These are phyloP conservation scores for Phalacrocorax pelagicus DNA, from an alignment of 2,113 vertebrate genomes.

Conservation along the genomic window DNA sequence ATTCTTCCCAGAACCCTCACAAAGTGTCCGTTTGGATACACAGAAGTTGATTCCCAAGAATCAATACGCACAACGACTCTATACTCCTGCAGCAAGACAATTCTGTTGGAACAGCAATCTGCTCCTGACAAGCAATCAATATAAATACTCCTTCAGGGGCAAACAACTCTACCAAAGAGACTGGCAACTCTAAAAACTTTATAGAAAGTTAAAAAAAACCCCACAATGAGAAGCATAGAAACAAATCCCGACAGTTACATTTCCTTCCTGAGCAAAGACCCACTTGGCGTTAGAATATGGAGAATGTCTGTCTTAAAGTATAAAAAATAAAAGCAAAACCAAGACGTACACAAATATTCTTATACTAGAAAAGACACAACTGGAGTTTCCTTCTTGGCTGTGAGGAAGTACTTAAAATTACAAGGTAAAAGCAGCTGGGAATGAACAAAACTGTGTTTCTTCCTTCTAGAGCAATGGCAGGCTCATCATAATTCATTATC, in stretches of 20 bases:
- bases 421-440: neutral
- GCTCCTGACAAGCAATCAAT: neutral
- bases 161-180: neutral
- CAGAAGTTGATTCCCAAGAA: conserved; percentile 90
- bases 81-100: conserved; percentile 78
- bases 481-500: neutral
- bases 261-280: neutral
- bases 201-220: neutral
- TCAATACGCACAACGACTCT: conserved; percentile 93
- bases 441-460: neutral
- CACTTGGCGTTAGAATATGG: neutral
- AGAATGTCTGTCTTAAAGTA: neutral
- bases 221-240: neutral
- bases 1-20: conserved; percentile 89
- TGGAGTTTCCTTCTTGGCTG: neutral
- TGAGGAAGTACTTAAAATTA: neutral
- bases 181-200: neutral
- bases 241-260: neutral
- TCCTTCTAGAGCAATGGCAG: neutral
- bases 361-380: neutral
- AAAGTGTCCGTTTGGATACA: conserved; percentile 93
- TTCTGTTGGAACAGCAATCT: neutral
- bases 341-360: neutral
- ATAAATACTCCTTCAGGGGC: neutral
- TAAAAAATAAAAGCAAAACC: neutral